Evolutionary conservation across 2,797 vertebrate species (phyloP), one percentile per base, ranked within the genome.

Genomic region (Falco peregrinus): DNA sequence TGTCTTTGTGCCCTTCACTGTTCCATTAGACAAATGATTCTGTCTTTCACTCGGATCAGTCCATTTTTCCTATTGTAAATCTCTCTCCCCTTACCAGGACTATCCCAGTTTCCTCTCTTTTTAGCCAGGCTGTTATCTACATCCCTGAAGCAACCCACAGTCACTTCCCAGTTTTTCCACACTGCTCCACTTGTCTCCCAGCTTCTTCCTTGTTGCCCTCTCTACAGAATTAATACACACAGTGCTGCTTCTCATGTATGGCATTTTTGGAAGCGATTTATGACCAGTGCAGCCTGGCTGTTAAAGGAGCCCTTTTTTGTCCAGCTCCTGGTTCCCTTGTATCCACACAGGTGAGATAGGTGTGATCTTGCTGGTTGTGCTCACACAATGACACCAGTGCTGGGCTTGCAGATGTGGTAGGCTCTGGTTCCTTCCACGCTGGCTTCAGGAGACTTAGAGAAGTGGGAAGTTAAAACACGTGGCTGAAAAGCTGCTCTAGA

Each of bases 331-430:
- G 7, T 71, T 71, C 41, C 22, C 16, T 60, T 64, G 11, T 77
- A 68, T 41, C 45, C 57, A 47, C 37, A 51, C 14, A 47, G 17
- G 8, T 60, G 51, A 67, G 9, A 63, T 1, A 33, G 19, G 20
- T 76, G 60, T 45, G 70, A 50, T 61, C 18, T 41, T 37, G 8
- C 9, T 79, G 54, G 25, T 17, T 53, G 70, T 63, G 12, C 39
- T 82, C 48, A 48, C 31, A 6, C 26, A 16, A 8, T 0, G 3
- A 2, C 31, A 29, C 26, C 35, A 16, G 0, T 47, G 61, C 11
- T 69, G 16, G 37, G 26, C 28, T 60, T 47, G 31, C 28, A 41
- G 47, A 18, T 56, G 33, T 25, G 10, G 18, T 21, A 43, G 41
- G 24, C 13, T 57, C 37, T 26, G 39, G 35, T 17, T 87, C 31